phyloP scores from a whole-genome alignment of 2,888 invertebrate species.

The Nomada ruficornis region DNA sequence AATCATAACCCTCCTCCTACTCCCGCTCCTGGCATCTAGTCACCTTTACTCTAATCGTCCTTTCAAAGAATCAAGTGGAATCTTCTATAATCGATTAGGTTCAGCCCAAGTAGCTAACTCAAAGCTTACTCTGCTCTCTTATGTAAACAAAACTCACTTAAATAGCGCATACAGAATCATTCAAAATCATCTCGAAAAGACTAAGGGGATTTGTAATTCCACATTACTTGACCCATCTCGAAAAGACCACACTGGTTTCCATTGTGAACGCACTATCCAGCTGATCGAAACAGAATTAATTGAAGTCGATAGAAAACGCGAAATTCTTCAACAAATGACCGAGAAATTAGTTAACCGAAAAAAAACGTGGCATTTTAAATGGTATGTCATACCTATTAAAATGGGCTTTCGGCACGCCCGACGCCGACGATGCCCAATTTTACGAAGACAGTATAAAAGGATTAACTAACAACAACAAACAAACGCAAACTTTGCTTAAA shows the following conservation, averaged over 20 bases:
- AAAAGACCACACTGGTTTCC: slow-evolving; percentile 5
- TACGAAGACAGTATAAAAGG: no score
- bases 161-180: neutral
- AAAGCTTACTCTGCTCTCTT: slow-evolving; percentile 14
- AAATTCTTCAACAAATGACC: no score
- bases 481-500: no score
- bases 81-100: slow-evolving; percentile 26
- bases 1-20: neutral
- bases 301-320: neutral
- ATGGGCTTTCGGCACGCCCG: no score
- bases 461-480: neutral
- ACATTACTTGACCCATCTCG: slow-evolving; percentile 5
- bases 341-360: no score
- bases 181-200: neutral
- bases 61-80: neutral
- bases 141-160: slow-evolving; percentile 23
- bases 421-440: no score
- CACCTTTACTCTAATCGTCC: neutral
- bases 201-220: slow-evolving; percentile 12
- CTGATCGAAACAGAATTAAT: slow-evolving; percentile 23
- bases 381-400: no score
- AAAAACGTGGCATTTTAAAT: no score
- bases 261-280: slow-evolving; percentile 28
- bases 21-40: neutral
- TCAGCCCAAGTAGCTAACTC: slow-evolving; percentile 9